phyloP scores from a whole-genome alignment of 1,140 invertebrate genomes.

The Brachionus sp. region DNA sequence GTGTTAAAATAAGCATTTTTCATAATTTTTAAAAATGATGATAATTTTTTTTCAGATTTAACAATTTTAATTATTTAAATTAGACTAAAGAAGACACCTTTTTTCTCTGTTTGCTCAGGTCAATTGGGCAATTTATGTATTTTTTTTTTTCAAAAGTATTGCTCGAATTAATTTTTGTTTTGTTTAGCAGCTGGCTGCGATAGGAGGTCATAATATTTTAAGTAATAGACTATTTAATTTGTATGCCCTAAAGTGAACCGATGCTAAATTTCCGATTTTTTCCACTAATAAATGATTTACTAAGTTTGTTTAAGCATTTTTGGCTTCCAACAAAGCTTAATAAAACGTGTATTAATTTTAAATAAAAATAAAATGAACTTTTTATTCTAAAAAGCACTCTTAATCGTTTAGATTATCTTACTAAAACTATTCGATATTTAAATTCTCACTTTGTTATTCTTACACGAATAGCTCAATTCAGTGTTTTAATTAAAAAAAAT shows the following conservation, averaged over 20 bases:
- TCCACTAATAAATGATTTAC: not conserved
- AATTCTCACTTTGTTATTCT: not conserved
- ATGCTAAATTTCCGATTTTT: not conserved
- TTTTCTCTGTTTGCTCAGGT: not conserved
- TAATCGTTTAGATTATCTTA: not conserved
- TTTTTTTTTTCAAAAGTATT: too few species aligned
- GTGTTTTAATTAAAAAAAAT: not conserved
- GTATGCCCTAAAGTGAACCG: not conserved
- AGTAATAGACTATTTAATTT: not conserved
- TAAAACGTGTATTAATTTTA: not conserved
- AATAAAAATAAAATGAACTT: not conserved
- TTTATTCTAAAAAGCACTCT: not conserved
- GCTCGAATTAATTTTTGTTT: not conserved
- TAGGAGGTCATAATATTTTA: not conserved
- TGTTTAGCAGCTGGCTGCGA: not conserved
- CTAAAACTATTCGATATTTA: not conserved
- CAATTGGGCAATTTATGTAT: not conserved
- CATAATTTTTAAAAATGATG: too few species aligned
- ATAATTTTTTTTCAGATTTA: too few species aligned
- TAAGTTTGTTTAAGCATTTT: not conserved
- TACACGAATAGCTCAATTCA: not conserved
- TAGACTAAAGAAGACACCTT: not conserved
- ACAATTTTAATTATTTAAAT: not conserved
- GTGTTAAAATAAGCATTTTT: too few species aligned
- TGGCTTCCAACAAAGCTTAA: not conserved